These are phyloP conservation scores for Trialeurodes vaporariorum DNA, from an alignment of 1,140 invertebrate genomes.

Conservation along the genomic window DNA sequence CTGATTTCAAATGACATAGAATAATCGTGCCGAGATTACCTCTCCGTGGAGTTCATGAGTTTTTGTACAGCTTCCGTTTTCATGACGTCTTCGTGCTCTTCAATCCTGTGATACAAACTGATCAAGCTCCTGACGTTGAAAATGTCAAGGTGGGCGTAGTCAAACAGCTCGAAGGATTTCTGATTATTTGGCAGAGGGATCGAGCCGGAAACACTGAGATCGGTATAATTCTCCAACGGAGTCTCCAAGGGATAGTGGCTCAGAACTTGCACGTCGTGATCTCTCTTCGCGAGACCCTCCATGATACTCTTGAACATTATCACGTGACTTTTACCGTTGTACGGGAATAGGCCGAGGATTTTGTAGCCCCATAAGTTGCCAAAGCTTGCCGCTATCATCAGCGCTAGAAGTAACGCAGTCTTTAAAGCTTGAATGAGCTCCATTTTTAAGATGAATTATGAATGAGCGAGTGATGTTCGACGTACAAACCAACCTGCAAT, in stretches of 20 bases:
- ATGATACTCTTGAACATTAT: conserved; percentile 29
- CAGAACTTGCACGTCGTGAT: conserved; percentile 28
- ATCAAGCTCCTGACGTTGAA: background rate
- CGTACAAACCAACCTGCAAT: no score
- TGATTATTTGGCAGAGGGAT: conserved; percentile 10
- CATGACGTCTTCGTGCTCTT: background rate
- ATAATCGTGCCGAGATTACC: no score
- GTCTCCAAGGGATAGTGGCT: conserved; percentile 37
- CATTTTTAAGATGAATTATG: no score
- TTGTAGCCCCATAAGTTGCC: no score
- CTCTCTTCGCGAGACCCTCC: conserved; percentile 24
- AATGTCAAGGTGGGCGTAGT: background rate
- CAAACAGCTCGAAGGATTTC: background rate
- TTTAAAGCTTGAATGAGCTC: no score
- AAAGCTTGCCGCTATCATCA: no score
- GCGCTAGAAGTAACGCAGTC: no score
- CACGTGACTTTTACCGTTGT: conserved; percentile 31
- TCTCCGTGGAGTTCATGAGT: conserved; percentile 15
- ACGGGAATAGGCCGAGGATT: conserved; percentile 29
- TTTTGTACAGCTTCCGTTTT: background rate
- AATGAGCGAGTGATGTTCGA: no score
- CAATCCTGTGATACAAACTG: background rate
- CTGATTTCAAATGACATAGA: no score
- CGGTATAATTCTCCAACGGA: conserved; percentile 38
- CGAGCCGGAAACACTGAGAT: conserved; percentile 29